These are phyloP conservation scores for Bufotes viridis DNA, from an alignment of 2,797 vertebrate species.

Conservation along the genomic window DNA sequence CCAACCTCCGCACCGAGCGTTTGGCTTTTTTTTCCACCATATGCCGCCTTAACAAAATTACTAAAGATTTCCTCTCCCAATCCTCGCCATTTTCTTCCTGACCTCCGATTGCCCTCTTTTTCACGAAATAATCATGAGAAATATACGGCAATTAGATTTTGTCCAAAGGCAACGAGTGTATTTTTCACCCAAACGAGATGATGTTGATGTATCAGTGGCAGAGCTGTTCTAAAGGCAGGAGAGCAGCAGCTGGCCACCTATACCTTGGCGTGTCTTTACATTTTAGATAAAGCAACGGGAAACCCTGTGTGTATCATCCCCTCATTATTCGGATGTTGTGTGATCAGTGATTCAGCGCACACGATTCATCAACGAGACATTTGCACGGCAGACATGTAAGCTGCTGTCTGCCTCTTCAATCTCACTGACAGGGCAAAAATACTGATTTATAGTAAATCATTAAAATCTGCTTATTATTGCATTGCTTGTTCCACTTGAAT, in stretches of 20 bases:
- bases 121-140: conserved; percentile 55
- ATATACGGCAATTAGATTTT: conserved; percentile 70
- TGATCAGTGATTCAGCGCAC: conserved; percentile 95
- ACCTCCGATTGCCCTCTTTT: conserved; percentile 39
- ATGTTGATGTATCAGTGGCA: conserved; percentile 67
- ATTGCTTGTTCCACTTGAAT: conserved; percentile 87
- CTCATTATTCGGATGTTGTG: conserved; percentile 84
- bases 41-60: conserved; percentile 55
- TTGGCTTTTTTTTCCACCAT: conserved; percentile 48
- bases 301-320: conserved; percentile 78
- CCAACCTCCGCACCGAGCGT: conserved; percentile 30
- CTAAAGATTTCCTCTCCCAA: conserved; percentile 54
- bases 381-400: conserved; percentile 97
- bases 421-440: conserved; percentile 93
- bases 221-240: conserved; percentile 55
- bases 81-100: conserved; percentile 45
- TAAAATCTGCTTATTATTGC: conserved; percentile 99
- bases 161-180: conserved; percentile 63
- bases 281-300: conserved; percentile 68
- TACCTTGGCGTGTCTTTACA: conserved; percentile 72
- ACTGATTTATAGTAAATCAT: conserved; percentile 99
- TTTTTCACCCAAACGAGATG: conserved; percentile 66
- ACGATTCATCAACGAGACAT: conserved; percentile 96
- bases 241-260: conserved; percentile 71
- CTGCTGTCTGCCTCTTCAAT: conserved; percentile 96